Evolutionary conservation across 2,113 vertebrate genomes (phyloP), one percentile per base, ranked within the genome.

Genomic region (Collichthys lucidus): DNA sequence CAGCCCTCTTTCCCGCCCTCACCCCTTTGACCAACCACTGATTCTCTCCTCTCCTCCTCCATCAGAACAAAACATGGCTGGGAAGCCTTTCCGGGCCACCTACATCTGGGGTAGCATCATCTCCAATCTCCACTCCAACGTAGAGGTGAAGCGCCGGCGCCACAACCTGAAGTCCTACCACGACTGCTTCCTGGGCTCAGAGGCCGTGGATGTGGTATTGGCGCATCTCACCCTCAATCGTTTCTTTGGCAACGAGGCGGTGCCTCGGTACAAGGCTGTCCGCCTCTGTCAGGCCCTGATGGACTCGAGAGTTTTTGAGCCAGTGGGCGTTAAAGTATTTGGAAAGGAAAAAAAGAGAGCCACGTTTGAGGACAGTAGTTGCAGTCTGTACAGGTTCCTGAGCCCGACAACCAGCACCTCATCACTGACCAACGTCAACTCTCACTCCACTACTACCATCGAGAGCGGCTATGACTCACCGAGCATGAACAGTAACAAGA

Each of bases 41-140:
- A 73, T 60, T 72, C 26, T 12, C 24, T 67, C 49, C 9, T 52
- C 14, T 80, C 68, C 29, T 63, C 65, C 46, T 74, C 62, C 55
- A 49, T 66, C 83, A 97, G 96, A 95, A 74, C 94, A 90, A 88
- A 95, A 94, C 84, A 96, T 98, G 95, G 97, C 95, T 1, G 97
- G 97, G 87, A 97, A 96, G 89, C 98, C 98, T 0, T 99, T 99
- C 85, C 95, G 97, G 79, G 98, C 97, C 66, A 99, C 98, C 0
- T 97, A 94, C 0, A 96, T 98, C 67, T 99, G 98, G 98, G 95
- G 96, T 85, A 98, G 96, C 93, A 99, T 99, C 77, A 98, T 99
- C 92, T 93, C 91, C 19, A 94, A 97, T 15, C 97, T 99, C 22
- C 96, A 97, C 8, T 90, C 94, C 17, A 94, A 95, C 14, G 98